These are phyloP conservation scores for Minunthozetes semirufus DNA, from an alignment of 2,888 invertebrate genomes.

Conservation along the genomic window DNA sequence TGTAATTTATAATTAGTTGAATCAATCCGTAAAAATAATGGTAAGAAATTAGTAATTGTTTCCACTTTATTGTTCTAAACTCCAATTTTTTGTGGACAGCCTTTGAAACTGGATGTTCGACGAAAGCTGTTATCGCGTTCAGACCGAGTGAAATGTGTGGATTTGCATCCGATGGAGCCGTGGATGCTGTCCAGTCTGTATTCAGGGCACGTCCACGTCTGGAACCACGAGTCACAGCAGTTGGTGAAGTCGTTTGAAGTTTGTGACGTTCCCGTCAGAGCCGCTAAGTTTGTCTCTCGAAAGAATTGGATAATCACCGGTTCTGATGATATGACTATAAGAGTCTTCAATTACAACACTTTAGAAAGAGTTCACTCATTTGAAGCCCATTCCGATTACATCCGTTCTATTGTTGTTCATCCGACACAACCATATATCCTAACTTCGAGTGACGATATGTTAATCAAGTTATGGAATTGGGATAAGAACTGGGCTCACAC, in stretches of 20 bases:
- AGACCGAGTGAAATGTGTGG: slow-evolving; percentile 95
- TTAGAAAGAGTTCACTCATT: slow-evolving; percentile 88
- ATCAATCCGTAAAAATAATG: no score
- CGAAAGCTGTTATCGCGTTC: slow-evolving; percentile 93
- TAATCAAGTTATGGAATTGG: slow-evolving; percentile 99
- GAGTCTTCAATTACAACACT: slow-evolving; percentile 98
- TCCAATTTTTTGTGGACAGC: slow-evolving; percentile 57
- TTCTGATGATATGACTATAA: slow-evolving; percentile 63
- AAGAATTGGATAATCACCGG: slow-evolving; percentile 99
- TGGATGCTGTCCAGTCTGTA: slow-evolving; percentile 98
- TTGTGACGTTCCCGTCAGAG: slow-evolving; percentile 91
- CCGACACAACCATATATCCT: slow-evolving; percentile 94
- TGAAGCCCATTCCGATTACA: slow-evolving; percentile 98
- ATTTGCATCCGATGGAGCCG: slow-evolving; percentile 93
- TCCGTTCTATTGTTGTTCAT: slow-evolving; percentile 91
- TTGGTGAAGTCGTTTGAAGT: slow-evolving; percentile 58
- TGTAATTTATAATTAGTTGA: no score
- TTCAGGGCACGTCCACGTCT: slow-evolving; percentile 98
- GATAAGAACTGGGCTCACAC: slow-evolving; percentile 97
- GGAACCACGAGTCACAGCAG: slow-evolving; percentile 92
- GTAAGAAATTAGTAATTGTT: no score
- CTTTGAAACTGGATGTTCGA: slow-evolving; percentile 94
- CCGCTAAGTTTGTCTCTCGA: slow-evolving; percentile 89
- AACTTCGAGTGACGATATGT: slow-evolving; percentile 95
- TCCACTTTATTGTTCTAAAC: no score